These are phyloP conservation scores for Peromyscus attwateri DNA, from an alignment of 2,797 vertebrate species.

Conservation along the genomic window DNA sequence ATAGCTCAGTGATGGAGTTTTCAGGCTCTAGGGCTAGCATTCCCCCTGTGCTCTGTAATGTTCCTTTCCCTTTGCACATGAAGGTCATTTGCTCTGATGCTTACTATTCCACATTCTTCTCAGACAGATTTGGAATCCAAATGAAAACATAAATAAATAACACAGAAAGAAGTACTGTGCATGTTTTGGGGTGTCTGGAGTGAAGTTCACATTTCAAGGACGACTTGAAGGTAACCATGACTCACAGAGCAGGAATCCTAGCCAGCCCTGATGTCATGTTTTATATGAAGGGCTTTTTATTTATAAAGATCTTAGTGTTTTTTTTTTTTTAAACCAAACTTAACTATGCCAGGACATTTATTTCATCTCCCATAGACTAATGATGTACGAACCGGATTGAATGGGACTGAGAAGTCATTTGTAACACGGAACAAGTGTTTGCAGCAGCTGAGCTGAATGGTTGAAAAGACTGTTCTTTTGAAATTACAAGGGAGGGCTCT, in stretches of 20 bases:
- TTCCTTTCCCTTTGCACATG: conserved; percentile 48
- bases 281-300: conserved; percentile 76
- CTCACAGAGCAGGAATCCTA: conserved; percentile 69
- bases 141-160: conserved; percentile 78
- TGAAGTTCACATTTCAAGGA: conserved; percentile 79
- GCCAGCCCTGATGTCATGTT: conserved; percentile 83
- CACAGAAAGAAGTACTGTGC: conserved; percentile 68
- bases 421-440: conserved; percentile 70
- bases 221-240: conserved; percentile 72
- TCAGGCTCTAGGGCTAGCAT: background rate
- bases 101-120: conserved; percentile 66
- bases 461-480: conserved; percentile 77
- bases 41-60: conserved; percentile 7
- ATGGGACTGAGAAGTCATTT: conserved; percentile 65
- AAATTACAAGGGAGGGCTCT: conserved; percentile 51
- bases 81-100: conserved; percentile 61
- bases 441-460: conserved; percentile 64
- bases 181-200: conserved; percentile 51
- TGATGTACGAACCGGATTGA: conserved; percentile 75
- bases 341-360: conserved; percentile 62
- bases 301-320: conserved; percentile 77
- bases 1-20: conserved; percentile 1
- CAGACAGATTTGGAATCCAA: conserved; percentile 63
- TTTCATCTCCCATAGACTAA: conserved; percentile 71
- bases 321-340: conserved; percentile 26